phyloP scores from a whole-genome alignment of 2,888 invertebrate genomes.

The Idaea straminata region DNA sequence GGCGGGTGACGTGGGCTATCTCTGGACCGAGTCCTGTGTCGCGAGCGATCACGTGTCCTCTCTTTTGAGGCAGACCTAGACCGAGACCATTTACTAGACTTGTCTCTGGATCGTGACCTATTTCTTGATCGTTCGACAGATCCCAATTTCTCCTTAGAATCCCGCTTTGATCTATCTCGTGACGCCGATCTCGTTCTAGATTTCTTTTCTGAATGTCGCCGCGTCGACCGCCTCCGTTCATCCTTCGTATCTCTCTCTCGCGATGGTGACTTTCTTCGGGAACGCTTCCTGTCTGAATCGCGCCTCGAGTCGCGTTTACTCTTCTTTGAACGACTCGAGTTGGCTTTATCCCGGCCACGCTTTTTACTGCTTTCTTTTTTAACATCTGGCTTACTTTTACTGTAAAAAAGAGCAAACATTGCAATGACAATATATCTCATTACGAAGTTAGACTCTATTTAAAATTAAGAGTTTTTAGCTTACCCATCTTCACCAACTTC shows the following conservation, averaged over 20 bases:
- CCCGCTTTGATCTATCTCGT: conserved; percentile 46
- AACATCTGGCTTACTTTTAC: conserved; percentile 36
- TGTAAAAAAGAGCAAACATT: conserved; percentile 9
- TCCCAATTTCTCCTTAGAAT: conserved; percentile 54
- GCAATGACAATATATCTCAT: not conserved
- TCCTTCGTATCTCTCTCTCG: conserved; percentile 48
- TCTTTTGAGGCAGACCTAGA: conserved; percentile 49
- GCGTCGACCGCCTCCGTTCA: conserved; percentile 48
- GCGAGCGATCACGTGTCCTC: conserved; percentile 42
- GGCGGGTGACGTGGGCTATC: conserved; percentile 33
- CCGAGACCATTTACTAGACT: conserved; percentile 48
- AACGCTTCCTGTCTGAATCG: conserved; percentile 57
- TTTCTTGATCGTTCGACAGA: conserved; percentile 48
- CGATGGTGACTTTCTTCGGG: conserved; percentile 52
- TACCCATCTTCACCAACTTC: conserved; percentile 38
- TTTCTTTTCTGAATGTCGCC: conserved; percentile 49
- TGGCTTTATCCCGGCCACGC: conserved; percentile 44
- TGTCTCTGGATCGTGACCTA: conserved; percentile 55
- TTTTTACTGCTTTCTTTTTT: conserved; percentile 45
- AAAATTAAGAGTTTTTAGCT: conserved; percentile 4
- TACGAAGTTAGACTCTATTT: not conserved
- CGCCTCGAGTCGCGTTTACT: conserved; percentile 56
- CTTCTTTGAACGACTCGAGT: conserved; percentile 48
- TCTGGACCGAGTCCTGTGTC: conserved; percentile 39
- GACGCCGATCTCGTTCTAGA: conserved; percentile 49